Conservation (phyloP, 2,113 vertebrate genomes). For the Hiodon tergisus region DNA sequence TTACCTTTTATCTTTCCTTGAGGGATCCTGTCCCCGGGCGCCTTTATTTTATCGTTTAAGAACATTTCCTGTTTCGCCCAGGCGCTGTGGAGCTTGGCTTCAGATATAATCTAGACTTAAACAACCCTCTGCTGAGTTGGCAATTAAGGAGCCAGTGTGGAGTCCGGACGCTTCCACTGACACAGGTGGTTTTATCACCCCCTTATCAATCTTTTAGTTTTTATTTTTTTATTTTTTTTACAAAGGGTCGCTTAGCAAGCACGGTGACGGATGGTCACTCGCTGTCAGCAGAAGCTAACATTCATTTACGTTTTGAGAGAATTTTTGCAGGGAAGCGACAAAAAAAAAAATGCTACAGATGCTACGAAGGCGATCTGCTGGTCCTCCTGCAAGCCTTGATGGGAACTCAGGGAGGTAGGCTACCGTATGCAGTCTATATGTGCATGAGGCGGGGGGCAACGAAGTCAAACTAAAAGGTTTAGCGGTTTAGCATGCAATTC, state of each 20-base stretch:
- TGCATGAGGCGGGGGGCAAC: too few species aligned
- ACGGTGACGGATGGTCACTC: not conserved
- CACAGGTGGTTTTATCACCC: conserved; percentile 3
- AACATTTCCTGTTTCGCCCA: conserved; percentile 13
- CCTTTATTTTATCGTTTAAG: conserved; percentile 25
- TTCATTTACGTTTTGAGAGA: conserved; percentile 1
- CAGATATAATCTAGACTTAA: conserved; percentile 14
- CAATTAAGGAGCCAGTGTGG: conserved; percentile 20
- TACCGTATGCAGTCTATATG: too few species aligned
- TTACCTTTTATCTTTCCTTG: conserved; percentile 12
- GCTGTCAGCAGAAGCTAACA: conserved; percentile 1
- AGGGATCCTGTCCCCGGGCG: conserved; percentile 6
- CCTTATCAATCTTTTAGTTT: not conserved
- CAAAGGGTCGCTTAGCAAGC: conserved; percentile 3
- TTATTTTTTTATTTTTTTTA: too few species aligned
- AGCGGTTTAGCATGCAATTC: too few species aligned
- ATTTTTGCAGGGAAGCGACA: not conserved
- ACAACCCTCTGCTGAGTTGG: conserved; percentile 7
- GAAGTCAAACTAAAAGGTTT: too few species aligned
- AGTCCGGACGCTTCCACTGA: not conserved
- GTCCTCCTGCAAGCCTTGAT: too few species aligned
- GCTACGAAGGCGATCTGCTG: not conserved
- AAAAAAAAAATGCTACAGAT: not conserved
- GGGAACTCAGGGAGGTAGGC: too few species aligned
- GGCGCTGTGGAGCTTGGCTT: conserved; percentile 8